Conservation (phyloP, 1,140 invertebrate genomes). For the Platorchestia sp. region DNA sequence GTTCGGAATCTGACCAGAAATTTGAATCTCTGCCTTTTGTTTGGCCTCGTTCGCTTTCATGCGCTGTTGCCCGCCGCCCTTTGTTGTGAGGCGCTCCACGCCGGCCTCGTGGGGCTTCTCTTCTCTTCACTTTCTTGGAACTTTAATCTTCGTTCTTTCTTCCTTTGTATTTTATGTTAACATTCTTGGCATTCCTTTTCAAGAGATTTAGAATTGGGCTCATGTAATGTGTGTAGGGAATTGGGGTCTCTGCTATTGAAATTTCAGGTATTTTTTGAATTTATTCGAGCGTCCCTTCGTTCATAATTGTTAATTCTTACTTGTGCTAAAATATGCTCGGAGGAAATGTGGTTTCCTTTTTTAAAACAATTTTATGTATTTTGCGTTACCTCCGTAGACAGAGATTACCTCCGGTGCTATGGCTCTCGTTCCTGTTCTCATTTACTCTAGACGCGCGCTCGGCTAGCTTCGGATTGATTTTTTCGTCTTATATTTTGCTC, state of each 20-base stretch:
- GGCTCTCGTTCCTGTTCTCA: too few relatives aligned
- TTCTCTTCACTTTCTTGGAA: neutral
- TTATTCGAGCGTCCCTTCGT: neutral
- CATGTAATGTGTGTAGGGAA: neutral
- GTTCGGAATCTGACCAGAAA: slow-evolving; percentile 23
- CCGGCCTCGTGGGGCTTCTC: neutral
- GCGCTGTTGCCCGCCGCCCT: neutral
- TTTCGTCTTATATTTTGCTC: too few relatives aligned
- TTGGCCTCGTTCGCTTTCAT: slow-evolving; percentile 16
- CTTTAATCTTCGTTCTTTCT: neutral
- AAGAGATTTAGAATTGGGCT: neutral
- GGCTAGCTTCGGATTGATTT: too few relatives aligned
- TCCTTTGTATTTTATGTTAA: neutral
- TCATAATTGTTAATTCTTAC: too few relatives aligned
- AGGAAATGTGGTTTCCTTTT: too few relatives aligned
- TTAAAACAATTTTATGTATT: too few relatives aligned
- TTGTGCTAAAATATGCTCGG: too few relatives aligned
- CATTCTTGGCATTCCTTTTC: neutral
- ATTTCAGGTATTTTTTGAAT: neutral
- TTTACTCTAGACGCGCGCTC: too few relatives aligned
- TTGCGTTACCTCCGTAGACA: too few relatives aligned
- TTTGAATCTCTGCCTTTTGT: slow-evolving; percentile 16
- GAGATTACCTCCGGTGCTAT: too few relatives aligned
- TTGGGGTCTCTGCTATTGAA: neutral
- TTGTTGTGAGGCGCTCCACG: neutral